Base-by-base conservation (phyloP, 37 sponge, comb jelly and placozoan genomes). In the Hormiphora californensis region DNA sequence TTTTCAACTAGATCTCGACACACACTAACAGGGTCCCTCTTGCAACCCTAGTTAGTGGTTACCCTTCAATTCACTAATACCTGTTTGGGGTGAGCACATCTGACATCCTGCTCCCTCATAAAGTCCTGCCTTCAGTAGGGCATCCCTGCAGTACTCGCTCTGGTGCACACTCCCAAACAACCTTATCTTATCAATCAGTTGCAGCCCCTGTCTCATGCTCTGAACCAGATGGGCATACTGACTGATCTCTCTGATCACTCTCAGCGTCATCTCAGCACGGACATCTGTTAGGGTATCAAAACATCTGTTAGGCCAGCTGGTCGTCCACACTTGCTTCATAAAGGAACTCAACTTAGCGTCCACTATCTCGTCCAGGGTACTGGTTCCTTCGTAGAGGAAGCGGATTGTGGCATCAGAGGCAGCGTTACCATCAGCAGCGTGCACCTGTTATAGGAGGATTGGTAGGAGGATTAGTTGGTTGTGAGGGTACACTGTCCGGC, bases 71-170 rank as follows among this genome's bases (percentile, higher is more conserved):
- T n/a, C n/a, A n/a, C n/a, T n/a, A n/a, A n/a, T n/a, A 49, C 53
- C 53, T 49, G 15, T 49, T 15, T 15, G 12, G 53, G 61, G 9
- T 5, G 61, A 25, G 61, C 61, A 57, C 61, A 57, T 57, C 61
- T 57, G 61, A 57, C 61, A 57, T 15, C 61, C 61, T 19, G 61
- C 61, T 57, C 61, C 61, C 61, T 57, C 61, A 30, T 19, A 57
- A 5, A 57, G 27, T 30, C 61, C 61, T 21, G 61, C 61, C 61
- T 57, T 57, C 3, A 57, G 30, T 30, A 57, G 61, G 5, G 61
- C 61, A 30, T 57, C 22, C 61, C 27, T 57, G n/a, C 61, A 57
- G 61, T 57, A 30, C 61, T 57, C 61, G n/a, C 61, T 57, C n/a
- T 28, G 27, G n/a, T 57, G 61, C 61, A 28, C 61, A 25, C 27